phyloP scores from a whole-genome alignment of 2,113 vertebrate species.

The Suncus etruscus region DNA sequence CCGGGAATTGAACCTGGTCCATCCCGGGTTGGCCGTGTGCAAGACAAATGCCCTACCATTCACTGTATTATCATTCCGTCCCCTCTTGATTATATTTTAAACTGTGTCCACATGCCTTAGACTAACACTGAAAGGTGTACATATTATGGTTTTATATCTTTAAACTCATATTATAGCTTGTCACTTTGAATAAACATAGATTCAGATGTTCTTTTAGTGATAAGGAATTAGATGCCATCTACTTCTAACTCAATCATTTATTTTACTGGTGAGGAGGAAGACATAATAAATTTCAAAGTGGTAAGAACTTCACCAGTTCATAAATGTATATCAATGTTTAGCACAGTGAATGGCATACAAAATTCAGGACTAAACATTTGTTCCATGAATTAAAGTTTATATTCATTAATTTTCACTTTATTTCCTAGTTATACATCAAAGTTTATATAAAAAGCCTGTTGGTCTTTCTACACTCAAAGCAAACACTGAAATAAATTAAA shows the following conservation, averaged over 20 bases:
- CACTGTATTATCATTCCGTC: too few species aligned
- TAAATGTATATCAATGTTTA: background rate
- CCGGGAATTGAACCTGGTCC: too few species aligned
- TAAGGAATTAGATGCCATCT: background rate
- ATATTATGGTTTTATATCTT: background rate
- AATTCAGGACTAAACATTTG: background rate
- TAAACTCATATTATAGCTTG: background rate
- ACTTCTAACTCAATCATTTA: background rate
- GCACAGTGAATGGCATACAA: background rate
- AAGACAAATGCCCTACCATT: too few species aligned
- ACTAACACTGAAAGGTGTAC: background rate
- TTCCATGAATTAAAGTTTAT: conserved; percentile 3
- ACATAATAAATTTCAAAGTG: background rate
- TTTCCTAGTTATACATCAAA: background rate
- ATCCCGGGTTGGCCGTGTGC: too few species aligned
- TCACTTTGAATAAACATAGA: background rate
- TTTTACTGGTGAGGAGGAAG: background rate
- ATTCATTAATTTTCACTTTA: conserved; percentile 27
- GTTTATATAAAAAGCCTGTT: background rate
- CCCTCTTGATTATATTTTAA: background rate
- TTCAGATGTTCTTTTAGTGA: background rate
- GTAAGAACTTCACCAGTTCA: background rate
- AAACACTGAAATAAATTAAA: background rate
- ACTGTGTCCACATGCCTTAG: background rate
- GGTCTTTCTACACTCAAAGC: background rate